These are phyloP conservation scores for Lepidonotus clava DNA, from an alignment of 2,888 invertebrate species.

Conservation along the genomic window DNA sequence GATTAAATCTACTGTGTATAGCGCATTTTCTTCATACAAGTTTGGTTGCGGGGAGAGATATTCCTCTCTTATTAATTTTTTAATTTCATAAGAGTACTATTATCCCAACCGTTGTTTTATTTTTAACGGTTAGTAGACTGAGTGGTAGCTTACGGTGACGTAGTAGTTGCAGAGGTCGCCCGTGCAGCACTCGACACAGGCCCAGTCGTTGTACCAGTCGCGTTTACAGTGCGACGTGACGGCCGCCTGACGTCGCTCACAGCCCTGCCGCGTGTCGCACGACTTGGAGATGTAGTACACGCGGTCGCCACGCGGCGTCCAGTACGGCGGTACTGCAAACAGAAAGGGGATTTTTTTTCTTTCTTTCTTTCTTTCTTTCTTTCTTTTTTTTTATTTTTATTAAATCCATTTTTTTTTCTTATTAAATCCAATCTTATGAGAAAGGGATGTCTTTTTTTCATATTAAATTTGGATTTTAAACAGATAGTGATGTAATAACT, in stretches of 20 bases:
- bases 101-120: too few relatives aligned
- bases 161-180: constrained; percentile 98
- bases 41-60: too few relatives aligned
- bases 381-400: not conserved
- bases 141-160: constrained; percentile 95
- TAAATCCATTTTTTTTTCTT: not conserved
- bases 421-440: too few relatives aligned
- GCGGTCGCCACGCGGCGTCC: constrained; percentile 94
- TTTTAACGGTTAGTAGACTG: too few relatives aligned
- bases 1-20: too few relatives aligned
- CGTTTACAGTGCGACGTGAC: constrained; percentile 60
- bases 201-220: constrained; percentile 94
- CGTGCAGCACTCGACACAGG: constrained; percentile 96
- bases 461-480: too few relatives aligned
- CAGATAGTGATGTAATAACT: too few relatives aligned
- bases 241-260: constrained; percentile 85
- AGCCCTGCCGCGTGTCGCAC: constrained; percentile 91
- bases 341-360: not conserved
- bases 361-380: not conserved
- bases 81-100: too few relatives aligned
- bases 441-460: too few relatives aligned
- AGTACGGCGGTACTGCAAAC: constrained; percentile 90
- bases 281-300: constrained; percentile 95
- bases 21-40: too few relatives aligned
- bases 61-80: too few relatives aligned